phyloP scores from a whole-genome alignment of 1,140 invertebrate species.

The Triops longicaudatus region DNA sequence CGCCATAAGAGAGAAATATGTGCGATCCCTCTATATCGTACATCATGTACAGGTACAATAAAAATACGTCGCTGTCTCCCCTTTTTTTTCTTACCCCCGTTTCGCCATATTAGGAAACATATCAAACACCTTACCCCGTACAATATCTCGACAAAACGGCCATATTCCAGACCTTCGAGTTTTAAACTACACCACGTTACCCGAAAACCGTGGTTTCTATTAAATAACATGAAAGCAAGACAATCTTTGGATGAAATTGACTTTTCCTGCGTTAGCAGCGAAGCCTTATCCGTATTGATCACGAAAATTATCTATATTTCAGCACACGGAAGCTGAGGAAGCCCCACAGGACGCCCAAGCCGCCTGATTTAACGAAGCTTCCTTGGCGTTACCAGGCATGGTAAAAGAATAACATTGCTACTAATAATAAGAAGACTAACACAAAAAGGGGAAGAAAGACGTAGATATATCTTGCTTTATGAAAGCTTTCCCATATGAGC shows the following conservation, averaged over 20 bases:
- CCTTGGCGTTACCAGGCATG: background rate
- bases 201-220: no score
- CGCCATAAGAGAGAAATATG: background rate
- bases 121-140: background rate
- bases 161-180: background rate
- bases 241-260: no score
- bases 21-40: background rate
- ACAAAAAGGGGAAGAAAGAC: background rate
- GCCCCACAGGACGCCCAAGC: background rate
- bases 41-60: conserved; percentile 15
- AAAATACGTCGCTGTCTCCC: background rate
- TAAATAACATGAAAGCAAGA: no score
- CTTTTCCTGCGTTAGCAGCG: background rate
- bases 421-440: background rate
- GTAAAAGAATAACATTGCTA: conserved; percentile 4
- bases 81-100: background rate
- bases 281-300: background rate
- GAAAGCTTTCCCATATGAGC: background rate
- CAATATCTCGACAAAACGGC: background rate
- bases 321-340: background rate
- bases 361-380: background rate
- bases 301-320: conserved; percentile 16
- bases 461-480: background rate
- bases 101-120: background rate
- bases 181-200: background rate